Evolutionary conservation across 2,888 invertebrate genomes (phyloP), one percentile per base, ranked within the genome.

Genomic region (Drosophila longiperda): DNA sequence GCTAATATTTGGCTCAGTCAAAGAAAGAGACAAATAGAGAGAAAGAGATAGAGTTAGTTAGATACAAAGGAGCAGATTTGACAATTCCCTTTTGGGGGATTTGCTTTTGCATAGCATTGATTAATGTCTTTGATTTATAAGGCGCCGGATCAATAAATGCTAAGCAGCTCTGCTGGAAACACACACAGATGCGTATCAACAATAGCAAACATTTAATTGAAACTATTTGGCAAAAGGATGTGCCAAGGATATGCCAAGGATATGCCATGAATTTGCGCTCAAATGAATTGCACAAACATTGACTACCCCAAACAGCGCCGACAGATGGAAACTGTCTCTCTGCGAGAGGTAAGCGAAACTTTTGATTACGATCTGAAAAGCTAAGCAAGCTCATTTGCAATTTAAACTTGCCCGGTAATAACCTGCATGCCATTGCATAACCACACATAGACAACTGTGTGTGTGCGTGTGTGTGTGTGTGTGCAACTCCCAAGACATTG

Each of bases 131-230:
- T 75, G 78, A 80, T 80, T 83, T 70, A 65, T 59, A 69, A 73
- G 76, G 73, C 73, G 64, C 26, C 57, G 40, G 72, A 75, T 78
- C 78, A 73, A 77, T 80, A 64, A 54, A 64, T 69, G 38, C 59
- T 49, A 62, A 71, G 48, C 59, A 50, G 38, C n/a, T 55, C 12
- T 17, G 12, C 12, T 53, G 57, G 63, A 69, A 52, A 52, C 52
- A 36, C 66, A 64, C 45, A 66, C 59, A 62, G 83, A 79, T 87
- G 67, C 66, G 58, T 69, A 78, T 77, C 63, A 65, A 62, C 66
- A 55, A 68, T 69, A n/a, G 79, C 71, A 71, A 71, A 72, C 58
- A 82, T 87, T 87, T 85, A 82, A 87, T 82, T 84, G 67, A 73
- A 82, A 73, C 53, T 68, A 70, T 66, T 70, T 54, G 36, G 54